A percentile compares a stretch with the other conserved stretches of the same genome.
These are phyloP conservation scores for Trisateles emortualis DNA, from an alignment of 2,888 invertebrate species.

Conservation along the genomic window DNA sequence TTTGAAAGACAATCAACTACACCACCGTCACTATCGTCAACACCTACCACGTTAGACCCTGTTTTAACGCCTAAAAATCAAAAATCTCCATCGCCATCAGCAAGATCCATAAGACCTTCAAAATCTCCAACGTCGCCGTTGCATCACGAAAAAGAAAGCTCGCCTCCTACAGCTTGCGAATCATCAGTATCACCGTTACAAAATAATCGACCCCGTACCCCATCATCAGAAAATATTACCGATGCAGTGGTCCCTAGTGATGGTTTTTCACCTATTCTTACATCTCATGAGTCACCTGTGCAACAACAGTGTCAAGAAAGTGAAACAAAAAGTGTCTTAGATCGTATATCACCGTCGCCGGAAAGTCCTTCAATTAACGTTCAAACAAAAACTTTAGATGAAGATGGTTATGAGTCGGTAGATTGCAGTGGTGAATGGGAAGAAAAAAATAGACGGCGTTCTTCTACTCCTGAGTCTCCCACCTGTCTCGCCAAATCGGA, in stretches of 20 bases:
- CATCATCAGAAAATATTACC: conserved; percentile 46
- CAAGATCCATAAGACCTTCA: conserved; percentile 61
- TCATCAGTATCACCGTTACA: conserved; percentile 57
- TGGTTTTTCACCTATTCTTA: conserved; percentile 42
- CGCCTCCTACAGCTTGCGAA: conserved; percentile 45
- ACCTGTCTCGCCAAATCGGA: conserved; percentile 60
- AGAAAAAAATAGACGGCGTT: conserved; percentile 72
- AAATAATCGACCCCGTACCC: conserved; percentile 46
- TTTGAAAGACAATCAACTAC: conserved; percentile 63
- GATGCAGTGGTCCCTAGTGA: conserved; percentile 46
- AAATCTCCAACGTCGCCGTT: conserved; percentile 62
- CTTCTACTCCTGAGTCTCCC: conserved; percentile 77
- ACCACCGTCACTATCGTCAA: conserved; percentile 49
- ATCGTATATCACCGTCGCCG: conserved; percentile 51
- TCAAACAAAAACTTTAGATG: conserved; percentile 61
- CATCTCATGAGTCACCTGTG: conserved; percentile 57
- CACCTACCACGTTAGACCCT: conserved; percentile 53
- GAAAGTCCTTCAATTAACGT: conserved; percentile 61
- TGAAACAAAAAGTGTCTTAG: conserved; percentile 51
- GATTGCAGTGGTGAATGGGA: conserved; percentile 73
- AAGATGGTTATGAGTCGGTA: conserved; percentile 71
- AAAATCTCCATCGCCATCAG: conserved; percentile 72
- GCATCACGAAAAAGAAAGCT: conserved; percentile 56
- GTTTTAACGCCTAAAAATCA: conserved; percentile 59
- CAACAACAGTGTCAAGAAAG: conserved; percentile 56